Evolutionary conservation across 2,888 invertebrate genomes (phyloP), one percentile per base, ranked within the genome.

Genomic region (Lottia gigantea): DNA sequence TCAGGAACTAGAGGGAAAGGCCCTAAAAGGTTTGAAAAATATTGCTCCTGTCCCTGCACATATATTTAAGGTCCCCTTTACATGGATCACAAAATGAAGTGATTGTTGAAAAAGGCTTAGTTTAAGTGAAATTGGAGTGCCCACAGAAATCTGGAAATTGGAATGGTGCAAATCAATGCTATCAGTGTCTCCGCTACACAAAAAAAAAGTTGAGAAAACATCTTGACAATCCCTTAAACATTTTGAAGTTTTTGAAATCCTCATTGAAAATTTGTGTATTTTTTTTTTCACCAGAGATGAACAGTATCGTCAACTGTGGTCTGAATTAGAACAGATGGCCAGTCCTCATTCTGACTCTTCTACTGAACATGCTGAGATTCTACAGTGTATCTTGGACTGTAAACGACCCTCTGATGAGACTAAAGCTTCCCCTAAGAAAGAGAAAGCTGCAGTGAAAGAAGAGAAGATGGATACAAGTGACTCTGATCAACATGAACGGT

Each of bases 221-320:
- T n/a, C n/a, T n/a, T n/a, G n/a, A n/a, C n/a, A n/a, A n/a, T n/a
- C n/a, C n/a, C n/a, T n/a, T n/a, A n/a, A n/a, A n/a, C n/a, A n/a
- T n/a, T n/a, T n/a, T n/a, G n/a, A n/a, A n/a, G n/a, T n/a, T n/a
- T n/a, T n/a, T n/a, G n/a, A n/a, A n/a, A n/a, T n/a, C n/a, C n/a
- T n/a, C n/a, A n/a, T n/a, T n/a, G n/a, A n/a, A n/a, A n/a, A n/a
- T n/a, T n/a, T n/a, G n/a, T 46, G 4, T 64, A 16, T 64, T 31
- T 45, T 31, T 64, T 23, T 64, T 8, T 49, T 66, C 70, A 81
- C 25, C 79, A 90, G 91, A 76, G 96, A 97, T 81, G 97, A 97
- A 84, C 95, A 96, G 82, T 97, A 97, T 90, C 92, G 95, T 64
- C 91, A 95, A 74, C 92, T 97, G 87, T 98, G 97, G 94, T 91